A percentile compares a stretch with the other conserved stretches of the same genome.
phyloP scores from a whole-genome alignment of 1,140 invertebrate species.

The Aphis craccivora region DNA sequence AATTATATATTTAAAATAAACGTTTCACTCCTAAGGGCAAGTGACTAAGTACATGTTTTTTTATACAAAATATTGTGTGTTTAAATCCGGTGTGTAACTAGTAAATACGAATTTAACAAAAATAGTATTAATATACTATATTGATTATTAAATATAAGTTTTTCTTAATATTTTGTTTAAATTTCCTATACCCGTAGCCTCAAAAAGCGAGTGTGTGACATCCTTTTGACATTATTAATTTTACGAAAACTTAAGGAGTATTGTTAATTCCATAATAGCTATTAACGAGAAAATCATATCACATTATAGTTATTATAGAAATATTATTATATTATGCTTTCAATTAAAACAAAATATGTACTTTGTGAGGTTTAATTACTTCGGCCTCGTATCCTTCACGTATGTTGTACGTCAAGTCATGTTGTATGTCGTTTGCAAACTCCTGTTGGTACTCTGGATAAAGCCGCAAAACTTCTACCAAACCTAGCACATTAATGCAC shows the following conservation, averaged over 20 bases:
- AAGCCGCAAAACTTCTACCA: slow-evolving; percentile 86
- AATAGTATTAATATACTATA: background rate
- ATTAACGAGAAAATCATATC: background rate
- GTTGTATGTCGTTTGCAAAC: slow-evolving; percentile 92
- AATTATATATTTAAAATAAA: no score
- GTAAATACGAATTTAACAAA: background rate
- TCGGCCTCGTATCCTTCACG: slow-evolving; percentile 91
- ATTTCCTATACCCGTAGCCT: background rate
- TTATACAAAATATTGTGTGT: background rate
- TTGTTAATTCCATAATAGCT: background rate
- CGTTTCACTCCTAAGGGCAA: no score
- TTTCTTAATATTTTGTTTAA: background rate
- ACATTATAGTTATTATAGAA: background rate
- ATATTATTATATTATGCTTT: slow-evolving; percentile 20
- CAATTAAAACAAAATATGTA: slow-evolving; percentile 47
- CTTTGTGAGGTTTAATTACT: slow-evolving; percentile 65
- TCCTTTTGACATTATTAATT: background rate
- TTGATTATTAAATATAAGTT: background rate
- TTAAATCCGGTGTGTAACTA: background rate
- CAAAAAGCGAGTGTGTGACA: background rate
- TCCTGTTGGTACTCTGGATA: slow-evolving; percentile 95
- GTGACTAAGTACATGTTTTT: background rate
- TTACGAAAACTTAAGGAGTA: background rate
- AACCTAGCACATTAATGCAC: slow-evolving; percentile 88
- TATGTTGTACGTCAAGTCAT: slow-evolving; percentile 94